Conservation (phyloP, 2,888 invertebrate species). For the Coenonympha glycerion region DNA sequence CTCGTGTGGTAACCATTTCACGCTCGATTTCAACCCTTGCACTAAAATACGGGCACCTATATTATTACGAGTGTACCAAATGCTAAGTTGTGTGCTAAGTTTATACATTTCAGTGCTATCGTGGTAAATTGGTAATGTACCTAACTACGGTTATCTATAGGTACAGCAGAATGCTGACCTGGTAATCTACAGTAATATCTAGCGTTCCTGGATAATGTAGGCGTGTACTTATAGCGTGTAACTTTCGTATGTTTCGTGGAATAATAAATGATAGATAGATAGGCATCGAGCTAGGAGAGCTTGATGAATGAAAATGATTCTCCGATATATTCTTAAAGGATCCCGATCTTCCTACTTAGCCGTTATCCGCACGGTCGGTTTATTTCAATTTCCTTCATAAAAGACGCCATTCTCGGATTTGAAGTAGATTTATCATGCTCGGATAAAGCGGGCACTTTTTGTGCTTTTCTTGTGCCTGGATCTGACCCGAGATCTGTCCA, state of each 20-base stretch:
- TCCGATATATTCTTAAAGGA: slow-evolving; percentile 72
- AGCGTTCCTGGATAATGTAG: no score
- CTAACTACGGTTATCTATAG: no score
- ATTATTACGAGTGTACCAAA: not conserved
- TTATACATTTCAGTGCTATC: no score
- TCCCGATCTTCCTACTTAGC: slow-evolving; percentile 74
- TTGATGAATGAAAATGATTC: slow-evolving; percentile 73
- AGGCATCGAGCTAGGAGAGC: slow-evolving; percentile 26
- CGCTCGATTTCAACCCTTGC: slow-evolving; percentile 66
- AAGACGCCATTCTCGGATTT: slow-evolving; percentile 77
- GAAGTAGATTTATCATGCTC: slow-evolving; percentile 77
- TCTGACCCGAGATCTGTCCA: slow-evolving; percentile 77
- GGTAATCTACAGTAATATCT: no score
- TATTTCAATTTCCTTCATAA: slow-evolving; percentile 77
- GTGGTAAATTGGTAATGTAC: no score
- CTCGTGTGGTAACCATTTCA: slow-evolving; percentile 69
- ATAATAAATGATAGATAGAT: slow-evolving; percentile 4
- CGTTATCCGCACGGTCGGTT: slow-evolving; percentile 76
- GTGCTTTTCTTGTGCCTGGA: slow-evolving; percentile 76
- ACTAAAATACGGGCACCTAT: slow-evolving; percentile 46
- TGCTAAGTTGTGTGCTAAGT: no score
- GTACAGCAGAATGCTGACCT: no score
- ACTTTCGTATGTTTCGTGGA: not conserved
- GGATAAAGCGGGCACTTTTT: slow-evolving; percentile 77
- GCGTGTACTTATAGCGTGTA: no score